phyloP scores from a whole-genome alignment of 2,113 vertebrate species.

The Plecotus auritus region DNA sequence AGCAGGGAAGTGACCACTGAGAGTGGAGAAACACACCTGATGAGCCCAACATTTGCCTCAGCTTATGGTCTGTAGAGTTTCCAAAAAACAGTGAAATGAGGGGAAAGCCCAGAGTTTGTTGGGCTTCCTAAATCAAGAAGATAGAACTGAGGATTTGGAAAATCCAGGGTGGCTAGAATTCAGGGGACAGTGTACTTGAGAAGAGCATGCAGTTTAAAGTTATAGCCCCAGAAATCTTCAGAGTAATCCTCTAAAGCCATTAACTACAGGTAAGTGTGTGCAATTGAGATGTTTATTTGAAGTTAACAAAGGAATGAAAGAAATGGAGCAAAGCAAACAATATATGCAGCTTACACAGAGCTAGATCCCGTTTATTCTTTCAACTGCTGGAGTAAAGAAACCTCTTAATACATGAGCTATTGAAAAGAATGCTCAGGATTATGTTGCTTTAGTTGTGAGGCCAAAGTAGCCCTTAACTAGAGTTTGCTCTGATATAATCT shows the following conservation, averaged over 20 bases:
- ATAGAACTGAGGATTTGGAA: neutral
- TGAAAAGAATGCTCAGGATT: neutral
- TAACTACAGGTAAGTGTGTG: neutral
- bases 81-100: neutral
- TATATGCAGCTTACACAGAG: neutral
- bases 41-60: neutral
- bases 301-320: neutral
- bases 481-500: neutral
- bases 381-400: neutral
- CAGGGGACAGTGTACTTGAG: neutral
- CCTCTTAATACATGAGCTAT: neutral
- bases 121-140: neutral
- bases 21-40: neutral
- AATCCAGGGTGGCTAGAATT: neutral
- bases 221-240: neutral
- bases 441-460: neutral
- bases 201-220: neutral
- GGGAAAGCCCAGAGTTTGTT: neutral
- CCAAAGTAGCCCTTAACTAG: neutral
- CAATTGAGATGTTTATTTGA: neutral
- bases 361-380: neutral
- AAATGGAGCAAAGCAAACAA: neutral
- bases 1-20: neutral
- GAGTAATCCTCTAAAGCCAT: neutral
- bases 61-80: neutral